phyloP scores from a whole-genome alignment of 2,888 invertebrate genomes.

The Cryptops parisi region DNA sequence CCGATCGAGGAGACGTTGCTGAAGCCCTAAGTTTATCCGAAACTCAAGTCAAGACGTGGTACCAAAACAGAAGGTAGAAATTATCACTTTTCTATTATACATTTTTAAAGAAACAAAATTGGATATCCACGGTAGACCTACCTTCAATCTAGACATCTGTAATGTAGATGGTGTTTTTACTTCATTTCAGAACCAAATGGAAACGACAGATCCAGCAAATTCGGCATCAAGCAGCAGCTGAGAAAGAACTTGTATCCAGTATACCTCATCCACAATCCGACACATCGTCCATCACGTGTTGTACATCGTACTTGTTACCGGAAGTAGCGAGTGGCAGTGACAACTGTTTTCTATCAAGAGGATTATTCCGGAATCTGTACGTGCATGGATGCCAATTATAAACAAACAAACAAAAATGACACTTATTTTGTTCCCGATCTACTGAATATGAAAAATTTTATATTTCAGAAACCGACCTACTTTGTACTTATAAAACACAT shows the following conservation, averaged over 20 bases:
- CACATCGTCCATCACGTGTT: conserved; percentile 3
- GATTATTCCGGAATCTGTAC: conserved; percentile 5
- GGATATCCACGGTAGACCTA: too few relatives aligned
- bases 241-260: conserved; percentile 1
- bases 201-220: conserved; percentile 60
- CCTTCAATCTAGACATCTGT: too few relatives aligned
- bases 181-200: conserved; percentile 40
- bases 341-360: background rate
- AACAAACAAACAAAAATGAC: too few relatives aligned
- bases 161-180: too few relatives aligned
- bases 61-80: conserved; percentile 56
- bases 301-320: conserved; percentile 4
- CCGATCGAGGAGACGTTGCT: conserved; percentile 83
- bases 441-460: too few relatives aligned
- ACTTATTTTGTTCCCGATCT: too few relatives aligned
- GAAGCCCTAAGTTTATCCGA: conserved; percentile 77
- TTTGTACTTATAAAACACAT: too few relatives aligned
- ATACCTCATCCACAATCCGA: background rate
- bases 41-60: conserved; percentile 94
- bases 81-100: too few relatives aligned
- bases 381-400: conserved; percentile 9
- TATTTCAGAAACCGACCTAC: too few relatives aligned
- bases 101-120: too few relatives aligned
- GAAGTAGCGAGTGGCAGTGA: background rate
- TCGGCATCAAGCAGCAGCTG: conserved; percentile 46